phyloP scores from a whole-genome alignment of 2,888 invertebrate genomes.

The Macaria liturata region DNA sequence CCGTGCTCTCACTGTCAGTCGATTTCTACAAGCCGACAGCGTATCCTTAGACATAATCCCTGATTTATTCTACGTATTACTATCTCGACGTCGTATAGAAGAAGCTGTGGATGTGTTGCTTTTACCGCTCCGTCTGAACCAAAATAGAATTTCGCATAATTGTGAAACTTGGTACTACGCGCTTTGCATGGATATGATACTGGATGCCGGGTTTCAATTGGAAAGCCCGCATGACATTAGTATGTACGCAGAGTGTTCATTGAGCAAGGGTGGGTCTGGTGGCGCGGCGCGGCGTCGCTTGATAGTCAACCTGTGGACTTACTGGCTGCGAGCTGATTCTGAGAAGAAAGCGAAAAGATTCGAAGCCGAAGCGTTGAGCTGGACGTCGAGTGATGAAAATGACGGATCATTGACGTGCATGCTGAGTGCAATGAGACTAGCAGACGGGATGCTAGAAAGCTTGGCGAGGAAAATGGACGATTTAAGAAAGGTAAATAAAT shows the following conservation, averaged over 20 bases:
- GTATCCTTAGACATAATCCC: conserved; percentile 71
- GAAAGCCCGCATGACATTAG: conserved; percentile 74
- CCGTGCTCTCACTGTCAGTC: conserved; percentile 66
- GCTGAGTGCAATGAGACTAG: conserved; percentile 64
- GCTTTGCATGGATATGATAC: conserved; percentile 80
- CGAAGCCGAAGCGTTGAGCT: conserved; percentile 67
- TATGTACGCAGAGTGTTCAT: conserved; percentile 61
- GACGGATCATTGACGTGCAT: conserved; percentile 58
- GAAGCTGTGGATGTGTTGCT: conserved; percentile 76
- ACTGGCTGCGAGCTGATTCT: conserved; percentile 64
- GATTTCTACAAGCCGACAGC: conserved; percentile 65
- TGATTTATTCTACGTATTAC: conserved; percentile 67
- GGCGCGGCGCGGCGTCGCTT: conserved; percentile 60
- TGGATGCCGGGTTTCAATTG: conserved; percentile 82
- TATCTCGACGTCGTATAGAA: conserved; percentile 68
- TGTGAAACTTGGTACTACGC: conserved; percentile 82
- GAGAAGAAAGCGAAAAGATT: conserved; percentile 66
- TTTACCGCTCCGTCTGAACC: conserved; percentile 52
- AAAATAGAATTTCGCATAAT: conserved; percentile 49
- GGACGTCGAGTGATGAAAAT: conserved; percentile 50
- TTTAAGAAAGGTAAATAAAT: conserved; percentile 14
- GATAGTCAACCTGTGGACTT: conserved; percentile 68
- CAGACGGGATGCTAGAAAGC: conserved; percentile 75
- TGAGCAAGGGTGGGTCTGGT: conserved; percentile 49
- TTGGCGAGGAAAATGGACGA: conserved; percentile 74